phyloP scores from a whole-genome alignment of 1,140 invertebrate species.

The Achroia grisella region DNA sequence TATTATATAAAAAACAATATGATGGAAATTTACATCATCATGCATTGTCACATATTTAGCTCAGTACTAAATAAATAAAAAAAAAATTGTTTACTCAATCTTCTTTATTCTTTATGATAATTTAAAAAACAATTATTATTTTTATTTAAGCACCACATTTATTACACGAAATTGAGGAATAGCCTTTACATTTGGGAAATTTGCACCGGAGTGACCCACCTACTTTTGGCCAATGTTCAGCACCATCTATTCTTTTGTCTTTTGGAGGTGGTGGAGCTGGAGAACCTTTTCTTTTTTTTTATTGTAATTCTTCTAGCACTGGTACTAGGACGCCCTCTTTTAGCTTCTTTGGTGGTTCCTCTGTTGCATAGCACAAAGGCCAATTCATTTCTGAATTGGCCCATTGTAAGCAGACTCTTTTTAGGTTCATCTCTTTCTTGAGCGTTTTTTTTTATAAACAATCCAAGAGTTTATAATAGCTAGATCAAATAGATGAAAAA shows the following conservation, averaged over 20 bases:
- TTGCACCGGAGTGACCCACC: too few relatives aligned
- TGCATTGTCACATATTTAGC: too few relatives aligned
- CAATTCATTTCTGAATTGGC: background rate
- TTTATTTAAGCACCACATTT: too few relatives aligned
- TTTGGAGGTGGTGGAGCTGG: background rate
- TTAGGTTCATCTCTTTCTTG: background rate
- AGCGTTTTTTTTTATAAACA: background rate
- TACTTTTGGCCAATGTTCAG: too few relatives aligned
- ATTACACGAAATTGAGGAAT: too few relatives aligned
- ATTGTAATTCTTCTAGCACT: background rate
- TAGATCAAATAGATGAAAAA: slow-evolving; percentile 19
- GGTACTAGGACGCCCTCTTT: background rate
- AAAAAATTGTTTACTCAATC: too few relatives aligned
- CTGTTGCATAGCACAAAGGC: background rate
- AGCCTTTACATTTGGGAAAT: too few relatives aligned
- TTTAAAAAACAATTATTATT: too few relatives aligned
- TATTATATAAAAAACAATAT: too few relatives aligned
- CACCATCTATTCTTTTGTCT: background rate
- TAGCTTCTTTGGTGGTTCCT: background rate
- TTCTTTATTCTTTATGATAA: too few relatives aligned
- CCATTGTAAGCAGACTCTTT: background rate
- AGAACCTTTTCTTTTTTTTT: background rate
- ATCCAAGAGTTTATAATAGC: background rate
- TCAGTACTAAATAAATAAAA: too few relatives aligned
- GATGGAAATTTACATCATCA: too few relatives aligned